phyloP scores from a whole-genome alignment of 1,140 invertebrate genomes.

The Uloborus diversus region DNA sequence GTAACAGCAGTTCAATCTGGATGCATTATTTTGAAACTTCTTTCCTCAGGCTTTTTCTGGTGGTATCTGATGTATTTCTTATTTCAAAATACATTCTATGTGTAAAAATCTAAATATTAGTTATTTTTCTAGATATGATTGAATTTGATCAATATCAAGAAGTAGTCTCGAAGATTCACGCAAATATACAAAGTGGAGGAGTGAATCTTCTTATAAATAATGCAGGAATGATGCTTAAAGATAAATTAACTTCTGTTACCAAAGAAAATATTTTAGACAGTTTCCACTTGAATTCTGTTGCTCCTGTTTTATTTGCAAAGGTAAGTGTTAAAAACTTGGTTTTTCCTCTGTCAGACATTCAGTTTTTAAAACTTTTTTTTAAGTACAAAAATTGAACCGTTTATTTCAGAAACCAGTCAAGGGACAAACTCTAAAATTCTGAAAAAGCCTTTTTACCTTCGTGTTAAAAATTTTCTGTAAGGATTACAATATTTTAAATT shows the following conservation, averaged over 20 bases:
- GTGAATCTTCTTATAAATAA: slow-evolving; percentile 41
- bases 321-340: slow-evolving; percentile 12
- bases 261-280: slow-evolving; percentile 18
- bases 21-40: too few relatives aligned
- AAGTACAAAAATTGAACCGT: too few relatives aligned
- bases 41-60: too few relatives aligned
- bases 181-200: not conserved
- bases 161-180: slow-evolving; percentile 13
- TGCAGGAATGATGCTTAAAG: slow-evolving; percentile 43
- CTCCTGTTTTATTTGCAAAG: slow-evolving; percentile 35
- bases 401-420: too few relatives aligned
- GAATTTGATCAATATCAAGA: slow-evolving; percentile 26
- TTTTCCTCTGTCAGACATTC: too few relatives aligned
- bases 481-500: too few relatives aligned
- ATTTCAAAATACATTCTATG: not conserved
- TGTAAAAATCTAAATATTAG: not conserved
- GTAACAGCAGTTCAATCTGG: too few relatives aligned
- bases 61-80: not conserved
- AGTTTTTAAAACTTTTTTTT: too few relatives aligned
- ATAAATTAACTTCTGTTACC: slow-evolving; percentile 11
- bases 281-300: slow-evolving; percentile 32
- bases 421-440: too few relatives aligned
- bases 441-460: too few relatives aligned
- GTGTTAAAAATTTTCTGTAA: too few relatives aligned
- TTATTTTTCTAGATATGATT: slow-evolving; percentile 27